Evolutionary conservation across 2,113 vertebrate species (phyloP).

Genomic region (Bujurquina vittata): DNA sequence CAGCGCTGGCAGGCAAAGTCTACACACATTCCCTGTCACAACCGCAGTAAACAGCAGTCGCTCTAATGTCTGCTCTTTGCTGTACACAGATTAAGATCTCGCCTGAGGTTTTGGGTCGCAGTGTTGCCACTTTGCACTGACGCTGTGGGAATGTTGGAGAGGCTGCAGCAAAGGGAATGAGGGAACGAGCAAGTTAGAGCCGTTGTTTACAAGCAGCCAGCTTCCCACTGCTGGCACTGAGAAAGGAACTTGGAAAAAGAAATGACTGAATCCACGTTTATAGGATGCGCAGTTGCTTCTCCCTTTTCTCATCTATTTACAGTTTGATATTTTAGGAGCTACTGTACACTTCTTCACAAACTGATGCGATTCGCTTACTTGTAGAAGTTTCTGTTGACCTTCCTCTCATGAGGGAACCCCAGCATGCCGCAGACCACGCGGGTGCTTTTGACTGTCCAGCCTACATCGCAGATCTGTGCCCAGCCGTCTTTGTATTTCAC

Average conservation of each 20-base stretch:
- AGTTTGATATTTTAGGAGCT: neutral
- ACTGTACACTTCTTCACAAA: accelerated
- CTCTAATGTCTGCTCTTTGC: conserved; percentile 6
- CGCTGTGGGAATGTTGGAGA: conserved; percentile 24
- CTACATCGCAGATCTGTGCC: conserved; percentile 90
- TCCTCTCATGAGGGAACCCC: conserved; percentile 92
- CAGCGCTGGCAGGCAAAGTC: neutral
- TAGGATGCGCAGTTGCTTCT: neutral
- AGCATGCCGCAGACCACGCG: conserved; percentile 93
- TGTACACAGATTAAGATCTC: conserved; percentile 7
- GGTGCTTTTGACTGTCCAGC: conserved; percentile 89
- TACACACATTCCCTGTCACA: neutral
- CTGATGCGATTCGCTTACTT: conserved; percentile 81
- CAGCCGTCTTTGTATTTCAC: conserved; percentile 86
- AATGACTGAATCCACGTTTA: neutral
- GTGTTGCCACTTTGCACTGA: conserved; percentile 9
- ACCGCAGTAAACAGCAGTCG: neutral
- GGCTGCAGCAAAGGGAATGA: conserved; percentile 9
- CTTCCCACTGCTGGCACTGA: neutral
- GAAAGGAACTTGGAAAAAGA: neutral
- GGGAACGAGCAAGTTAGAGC: neutral
- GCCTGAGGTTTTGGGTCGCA: conserved; percentile 11
- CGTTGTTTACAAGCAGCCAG: neutral
- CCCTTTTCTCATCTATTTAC: neutral
- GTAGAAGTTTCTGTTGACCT: conserved; percentile 95